phyloP scores from a whole-genome alignment of 2,888 invertebrate species.

The Chrysolina oricalcia region DNA sequence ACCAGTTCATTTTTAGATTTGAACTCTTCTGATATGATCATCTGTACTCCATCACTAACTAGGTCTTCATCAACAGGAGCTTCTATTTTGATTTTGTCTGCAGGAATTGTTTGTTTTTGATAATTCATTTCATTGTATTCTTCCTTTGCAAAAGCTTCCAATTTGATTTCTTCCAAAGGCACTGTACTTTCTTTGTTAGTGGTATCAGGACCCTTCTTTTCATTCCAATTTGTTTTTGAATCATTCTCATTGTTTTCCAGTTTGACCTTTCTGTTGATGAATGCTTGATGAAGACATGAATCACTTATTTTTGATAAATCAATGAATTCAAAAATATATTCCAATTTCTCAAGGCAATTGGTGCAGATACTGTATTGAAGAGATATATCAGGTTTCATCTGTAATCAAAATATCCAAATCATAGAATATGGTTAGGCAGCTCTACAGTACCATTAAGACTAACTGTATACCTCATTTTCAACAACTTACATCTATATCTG shows the following conservation, averaged over 20 bases:
- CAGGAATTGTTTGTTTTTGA: not conserved
- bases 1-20: not conserved
- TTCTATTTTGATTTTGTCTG: not conserved
- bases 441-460: too few relatives aligned
- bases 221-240: not conserved
- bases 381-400: not conserved
- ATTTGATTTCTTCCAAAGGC: not conserved
- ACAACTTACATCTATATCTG: not conserved
- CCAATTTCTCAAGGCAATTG: not conserved
- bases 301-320: not conserved
- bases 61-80: not conserved
- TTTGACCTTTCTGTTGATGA: conserved; percentile 1
- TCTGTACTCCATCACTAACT: not conserved
- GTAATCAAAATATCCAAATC: not conserved
- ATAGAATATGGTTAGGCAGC: too few relatives aligned
- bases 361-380: not conserved
- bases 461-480: too few relatives aligned
- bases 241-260: not conserved
- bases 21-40: not conserved
- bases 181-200: not conserved
- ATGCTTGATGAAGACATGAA: not conserved
- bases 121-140: not conserved
- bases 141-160: not conserved
- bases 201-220: not conserved
- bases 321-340: conserved; percentile 5